These are phyloP conservation scores for Oscheius sp. DNA, from an alignment of 2,888 invertebrate species.

Conservation along the genomic window DNA sequence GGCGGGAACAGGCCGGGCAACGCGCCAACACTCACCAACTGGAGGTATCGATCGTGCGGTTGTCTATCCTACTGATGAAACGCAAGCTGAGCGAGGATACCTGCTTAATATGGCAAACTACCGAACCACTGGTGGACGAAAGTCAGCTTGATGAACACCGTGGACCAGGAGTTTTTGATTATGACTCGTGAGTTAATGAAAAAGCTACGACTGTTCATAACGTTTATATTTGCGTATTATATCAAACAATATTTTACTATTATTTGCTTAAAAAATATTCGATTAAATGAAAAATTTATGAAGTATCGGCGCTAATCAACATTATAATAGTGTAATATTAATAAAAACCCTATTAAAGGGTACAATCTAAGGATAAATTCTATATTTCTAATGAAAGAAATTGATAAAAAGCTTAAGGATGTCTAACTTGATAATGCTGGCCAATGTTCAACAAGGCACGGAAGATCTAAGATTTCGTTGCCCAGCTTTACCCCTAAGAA, in stretches of 20 bases:
- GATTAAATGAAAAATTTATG: neutral
- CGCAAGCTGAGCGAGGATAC: conserved; percentile 30
- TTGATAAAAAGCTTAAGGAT: neutral
- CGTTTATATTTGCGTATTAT: too few relatives aligned
- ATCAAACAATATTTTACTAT: too few relatives aligned
- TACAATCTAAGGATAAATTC: too few relatives aligned
- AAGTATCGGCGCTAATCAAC: neutral
- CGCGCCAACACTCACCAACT: conserved; percentile 40
- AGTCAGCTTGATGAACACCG: conserved; percentile 39
- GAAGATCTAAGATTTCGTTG: conserved; percentile 77
- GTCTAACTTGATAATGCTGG: conserved; percentile 82
- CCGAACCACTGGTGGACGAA: conserved; percentile 42
- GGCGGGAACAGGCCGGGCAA: conserved; percentile 37
- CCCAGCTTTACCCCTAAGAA: conserved; percentile 85
- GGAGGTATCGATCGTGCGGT: conserved; percentile 30
- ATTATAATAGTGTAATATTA: neutral
- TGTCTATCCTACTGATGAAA: conserved; percentile 29
- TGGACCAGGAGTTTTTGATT: conserved; percentile 45
- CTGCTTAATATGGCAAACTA: conserved; percentile 45
- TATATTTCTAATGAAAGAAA: too few relatives aligned
- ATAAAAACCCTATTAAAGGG: neutral
- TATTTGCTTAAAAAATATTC: neutral
- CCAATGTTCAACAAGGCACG: conserved; percentile 85
- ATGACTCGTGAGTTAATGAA: conserved; percentile 47
- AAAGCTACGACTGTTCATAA: too few relatives aligned